These are phyloP conservation scores for Morelia viridis DNA, from an alignment of 2,797 vertebrate species.

Conservation along the genomic window DNA sequence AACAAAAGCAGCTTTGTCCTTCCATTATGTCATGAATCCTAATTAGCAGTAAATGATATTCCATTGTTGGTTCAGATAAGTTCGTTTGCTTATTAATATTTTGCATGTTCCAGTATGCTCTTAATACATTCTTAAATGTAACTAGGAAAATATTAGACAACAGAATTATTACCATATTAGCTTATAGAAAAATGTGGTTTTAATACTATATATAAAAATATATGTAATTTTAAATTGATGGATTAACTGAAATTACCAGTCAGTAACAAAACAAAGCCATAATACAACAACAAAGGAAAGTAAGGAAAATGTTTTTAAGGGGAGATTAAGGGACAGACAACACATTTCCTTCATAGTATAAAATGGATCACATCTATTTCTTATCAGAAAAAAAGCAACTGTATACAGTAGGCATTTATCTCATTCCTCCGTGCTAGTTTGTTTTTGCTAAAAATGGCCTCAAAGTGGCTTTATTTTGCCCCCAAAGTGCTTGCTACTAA, in stretches of 20 bases:
- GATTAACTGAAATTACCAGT: background rate
- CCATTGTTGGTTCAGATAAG: slow-evolving; percentile 71
- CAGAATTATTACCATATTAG: background rate
- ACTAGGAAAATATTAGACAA: slow-evolving; percentile 58
- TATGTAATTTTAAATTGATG: background rate
- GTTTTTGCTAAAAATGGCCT: background rate
- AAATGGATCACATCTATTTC: background rate
- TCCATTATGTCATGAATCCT: slow-evolving; percentile 65
- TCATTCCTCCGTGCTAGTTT: background rate
- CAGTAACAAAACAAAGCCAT: background rate
- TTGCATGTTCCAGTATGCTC: slow-evolving; percentile 57
- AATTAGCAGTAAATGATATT: slow-evolving; percentile 76
- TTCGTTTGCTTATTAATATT: slow-evolving; percentile 68
- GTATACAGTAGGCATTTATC: too few species aligned
- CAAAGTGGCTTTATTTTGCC: background rate
- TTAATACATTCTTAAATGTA: slow-evolving; percentile 67
- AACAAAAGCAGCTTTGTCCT: slow-evolving; percentile 74
- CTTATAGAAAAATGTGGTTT: background rate
- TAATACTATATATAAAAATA: background rate
- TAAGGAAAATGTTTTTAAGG: background rate
- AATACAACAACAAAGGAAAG: background rate
- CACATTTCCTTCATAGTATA: background rate
- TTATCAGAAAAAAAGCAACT: background rate
- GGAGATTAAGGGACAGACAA: background rate
- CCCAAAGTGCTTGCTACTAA: background rate